A percentile compares a stretch with the other conserved stretches of the same genome.
These are phyloP conservation scores for Latrodectus geometricus DNA, from an alignment of 1,140 invertebrate genomes.

Conservation along the genomic window DNA sequence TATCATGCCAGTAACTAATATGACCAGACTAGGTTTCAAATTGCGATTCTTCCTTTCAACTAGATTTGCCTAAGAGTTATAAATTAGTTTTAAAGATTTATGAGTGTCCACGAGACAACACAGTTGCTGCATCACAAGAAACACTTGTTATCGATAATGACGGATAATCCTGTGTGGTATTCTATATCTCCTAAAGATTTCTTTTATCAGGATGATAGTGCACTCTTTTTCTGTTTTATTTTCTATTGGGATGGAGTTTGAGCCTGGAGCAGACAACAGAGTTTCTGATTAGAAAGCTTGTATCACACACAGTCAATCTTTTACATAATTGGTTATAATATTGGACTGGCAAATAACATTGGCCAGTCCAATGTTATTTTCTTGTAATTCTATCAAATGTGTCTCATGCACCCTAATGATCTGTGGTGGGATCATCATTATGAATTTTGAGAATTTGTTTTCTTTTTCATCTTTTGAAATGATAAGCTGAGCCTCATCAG, in stretches of 20 bases:
- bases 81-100: not conserved
- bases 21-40: too few relatives aligned
- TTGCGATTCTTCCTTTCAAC: constrained; percentile 31
- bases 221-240: not conserved
- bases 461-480: too few relatives aligned
- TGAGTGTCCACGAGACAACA: not conserved
- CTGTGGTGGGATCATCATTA: constrained; percentile 13
- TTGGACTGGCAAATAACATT: too few relatives aligned
- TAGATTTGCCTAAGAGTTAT: constrained; percentile 4
- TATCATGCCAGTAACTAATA: not conserved
- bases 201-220: not conserved
- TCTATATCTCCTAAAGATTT: constrained; percentile 25
- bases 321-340: constrained; percentile 13
- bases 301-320: not conserved
- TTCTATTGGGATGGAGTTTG: not conserved
- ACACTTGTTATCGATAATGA: constrained; percentile 5
- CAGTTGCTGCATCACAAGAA: constrained; percentile 7
- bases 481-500: too few relatives aligned
- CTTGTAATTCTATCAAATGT: constrained; percentile 11
- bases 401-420: not conserved
- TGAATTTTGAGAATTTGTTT: too few relatives aligned
- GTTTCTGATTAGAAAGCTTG: constrained; percentile 21
- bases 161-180: not conserved
- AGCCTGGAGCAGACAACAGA: not conserved
- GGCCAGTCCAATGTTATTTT: constrained; percentile 1